Base-by-base conservation (phyloP, 2,797 vertebrate genomes). In the Microctenopoma lineatum region DNA sequence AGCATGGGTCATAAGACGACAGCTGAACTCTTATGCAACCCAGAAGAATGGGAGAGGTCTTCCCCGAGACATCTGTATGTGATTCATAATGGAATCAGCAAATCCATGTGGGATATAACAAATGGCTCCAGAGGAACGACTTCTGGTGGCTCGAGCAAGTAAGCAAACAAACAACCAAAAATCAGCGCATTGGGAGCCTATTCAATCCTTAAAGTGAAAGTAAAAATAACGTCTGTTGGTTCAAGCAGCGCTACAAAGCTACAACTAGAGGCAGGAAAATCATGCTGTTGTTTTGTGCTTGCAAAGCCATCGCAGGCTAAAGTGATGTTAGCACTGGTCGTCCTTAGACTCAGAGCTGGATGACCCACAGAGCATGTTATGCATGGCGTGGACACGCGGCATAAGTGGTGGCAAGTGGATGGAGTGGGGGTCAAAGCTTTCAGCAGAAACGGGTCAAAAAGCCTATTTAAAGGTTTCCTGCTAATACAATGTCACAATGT, bases 51-150 rank as follows among this genome's bases (percentile, higher is more conserved):
- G 86, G 85, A 85, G 85, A 73, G 87, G 94, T 96, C 88, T 93
- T 95, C 74, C 92, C 92, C 0, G 91, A 94, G 77, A 95, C 95
- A 96, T 87, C 96, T 96, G 90, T 65, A 83, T 55, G 57, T 53
- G 25, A 86, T 83, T 83, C 70, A 75, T 63, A 59, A 84, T 25
- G 38, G 71, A 73, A 29, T 61, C 56, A 75, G 67, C 53, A 70
- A 55, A 55, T 78, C 63, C 50, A 74, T 18, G 50, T 14, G 59
- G 53, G 41, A 29, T 45, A 38, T 46, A 25, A 56, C 41, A 38
- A 54, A 59, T 26, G 29, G 29, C 51, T 54, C 58, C 45, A 67
- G 54, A 67, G 12, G 44, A 67, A 59, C 1, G 0, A 38, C 55
- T 29, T 80, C 46, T 69, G 41, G 77, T 75, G 73, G 47, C 29